Evolutionary conservation across 2,113 vertebrate species (phyloP).

Genomic region (Myotis davidii): DNA sequence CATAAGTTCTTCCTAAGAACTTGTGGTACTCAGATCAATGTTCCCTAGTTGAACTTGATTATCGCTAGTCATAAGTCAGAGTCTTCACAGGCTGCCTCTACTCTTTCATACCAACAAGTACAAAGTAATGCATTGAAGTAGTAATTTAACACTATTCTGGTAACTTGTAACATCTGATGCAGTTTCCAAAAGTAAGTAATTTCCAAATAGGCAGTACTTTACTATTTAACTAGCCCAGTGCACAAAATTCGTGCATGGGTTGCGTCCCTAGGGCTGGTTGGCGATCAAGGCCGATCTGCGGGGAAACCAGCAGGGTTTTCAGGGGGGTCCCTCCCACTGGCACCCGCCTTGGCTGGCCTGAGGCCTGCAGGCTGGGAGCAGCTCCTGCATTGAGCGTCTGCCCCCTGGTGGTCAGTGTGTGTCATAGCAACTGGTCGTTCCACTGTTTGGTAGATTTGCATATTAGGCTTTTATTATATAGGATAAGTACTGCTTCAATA

Average conservation of each 20-base stretch:
- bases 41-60: not conserved
- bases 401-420: too few relatives aligned
- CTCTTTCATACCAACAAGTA: not conserved
- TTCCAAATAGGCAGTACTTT: slow-evolving; percentile 32
- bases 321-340: too few relatives aligned
- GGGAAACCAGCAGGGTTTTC: too few relatives aligned
- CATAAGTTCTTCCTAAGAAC: not conserved
- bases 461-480: too few relatives aligned
- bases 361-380: too few relatives aligned
- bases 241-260: too few relatives aligned
- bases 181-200: slow-evolving; percentile 46
- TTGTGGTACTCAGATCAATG: not conserved
- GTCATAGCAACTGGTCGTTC: too few relatives aligned
- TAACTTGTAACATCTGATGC: not conserved
- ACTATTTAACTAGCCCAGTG: not conserved
- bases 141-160: not conserved
- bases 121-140: slow-evolving; percentile 12
- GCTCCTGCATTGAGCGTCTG: too few relatives aligned
- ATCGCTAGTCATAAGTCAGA: not conserved
- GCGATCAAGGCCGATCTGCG: too few relatives aligned
- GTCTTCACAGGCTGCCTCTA: not conserved
- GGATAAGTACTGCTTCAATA: slow-evolving; percentile 42
- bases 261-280: too few relatives aligned
- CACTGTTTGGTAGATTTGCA: too few relatives aligned
- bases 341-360: too few relatives aligned